Conservation (phyloP, 2,888 invertebrate genomes). For the Tetragonisca angustula region DNA sequence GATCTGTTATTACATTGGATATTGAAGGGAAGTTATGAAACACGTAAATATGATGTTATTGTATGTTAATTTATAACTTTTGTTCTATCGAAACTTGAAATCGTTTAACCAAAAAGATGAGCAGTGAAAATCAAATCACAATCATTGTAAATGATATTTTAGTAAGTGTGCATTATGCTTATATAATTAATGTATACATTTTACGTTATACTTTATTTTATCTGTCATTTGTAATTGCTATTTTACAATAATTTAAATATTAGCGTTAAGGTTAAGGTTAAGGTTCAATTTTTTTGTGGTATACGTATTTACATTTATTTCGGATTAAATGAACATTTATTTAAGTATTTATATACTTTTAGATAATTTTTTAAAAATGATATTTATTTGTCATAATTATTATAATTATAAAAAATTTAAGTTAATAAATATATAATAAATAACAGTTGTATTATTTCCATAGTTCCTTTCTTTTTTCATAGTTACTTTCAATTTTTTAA, state of each 20-base stretch:
- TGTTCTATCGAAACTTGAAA: background rate
- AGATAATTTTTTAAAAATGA: background rate
- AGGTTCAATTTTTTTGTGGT: background rate
- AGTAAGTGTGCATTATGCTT: conserved; percentile 83
- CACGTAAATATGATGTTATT: background rate
- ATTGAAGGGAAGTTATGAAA: conserved; percentile 15
- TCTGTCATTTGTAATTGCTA: background rate
- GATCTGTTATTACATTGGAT: conserved; percentile 1
- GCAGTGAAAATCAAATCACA: conserved; percentile 87
- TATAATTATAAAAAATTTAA: background rate
- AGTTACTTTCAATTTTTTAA: background rate
- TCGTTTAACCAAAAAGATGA: conserved; percentile 83
- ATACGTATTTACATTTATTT: background rate
- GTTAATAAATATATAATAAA: background rate
- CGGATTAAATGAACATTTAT: background rate
- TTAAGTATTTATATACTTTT: background rate
- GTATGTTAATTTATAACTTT: conserved; percentile 6
- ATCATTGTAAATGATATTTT: conserved; percentile 88
- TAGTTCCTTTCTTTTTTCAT: no score
- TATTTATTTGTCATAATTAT: background rate
- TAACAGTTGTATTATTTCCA: background rate
- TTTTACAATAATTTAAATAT: background rate
- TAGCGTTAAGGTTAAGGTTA: background rate
- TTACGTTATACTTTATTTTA: background rate
- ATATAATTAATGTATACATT: background rate